Conservation (phyloP, 2,113 vertebrate species). For the Neolamprologus toae region DNA sequence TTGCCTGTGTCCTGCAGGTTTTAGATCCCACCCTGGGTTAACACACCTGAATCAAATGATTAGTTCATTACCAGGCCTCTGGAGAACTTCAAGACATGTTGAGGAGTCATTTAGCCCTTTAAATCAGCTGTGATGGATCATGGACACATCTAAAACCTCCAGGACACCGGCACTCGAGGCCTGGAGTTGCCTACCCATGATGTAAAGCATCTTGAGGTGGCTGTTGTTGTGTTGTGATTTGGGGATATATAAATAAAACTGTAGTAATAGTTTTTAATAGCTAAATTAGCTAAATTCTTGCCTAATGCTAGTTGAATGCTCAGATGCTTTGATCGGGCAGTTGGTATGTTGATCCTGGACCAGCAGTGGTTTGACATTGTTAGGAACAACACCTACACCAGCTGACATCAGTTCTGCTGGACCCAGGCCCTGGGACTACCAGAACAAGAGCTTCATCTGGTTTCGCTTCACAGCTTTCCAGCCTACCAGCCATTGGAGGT, state of each 20-base stretch:
- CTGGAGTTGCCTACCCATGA: rapidly evolving
- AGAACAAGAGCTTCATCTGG: not conserved
- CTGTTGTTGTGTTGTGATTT: not conserved
- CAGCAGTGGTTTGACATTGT: not conserved
- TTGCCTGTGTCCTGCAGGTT: too few relatives aligned
- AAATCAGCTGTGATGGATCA: too few relatives aligned
- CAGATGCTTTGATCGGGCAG: not conserved
- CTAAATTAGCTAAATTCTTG: not conserved
- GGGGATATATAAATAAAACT: not conserved
- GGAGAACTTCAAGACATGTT: rapidly evolving
- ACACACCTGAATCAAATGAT: too few relatives aligned
- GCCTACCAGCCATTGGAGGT: not conserved
- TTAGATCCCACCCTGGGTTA: too few relatives aligned
- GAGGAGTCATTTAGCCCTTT: rapidly evolving
- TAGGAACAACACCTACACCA: not conserved
- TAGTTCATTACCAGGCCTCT: too few relatives aligned
- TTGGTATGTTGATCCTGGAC: not conserved
- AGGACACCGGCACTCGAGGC: too few relatives aligned
- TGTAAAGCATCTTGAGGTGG: not conserved
- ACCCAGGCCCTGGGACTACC: not conserved
- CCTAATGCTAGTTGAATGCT: not conserved
- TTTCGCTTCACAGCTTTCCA: not conserved
- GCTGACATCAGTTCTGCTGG: not conserved
- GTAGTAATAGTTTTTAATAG: not conserved
- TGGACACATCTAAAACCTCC: too few relatives aligned